A percentile compares a stretch with the other conserved stretches of the same genome.
Conservation (phyloP, 53 echinoderm and acorn worm genomes). For the Luidia sarsii region DNA sequence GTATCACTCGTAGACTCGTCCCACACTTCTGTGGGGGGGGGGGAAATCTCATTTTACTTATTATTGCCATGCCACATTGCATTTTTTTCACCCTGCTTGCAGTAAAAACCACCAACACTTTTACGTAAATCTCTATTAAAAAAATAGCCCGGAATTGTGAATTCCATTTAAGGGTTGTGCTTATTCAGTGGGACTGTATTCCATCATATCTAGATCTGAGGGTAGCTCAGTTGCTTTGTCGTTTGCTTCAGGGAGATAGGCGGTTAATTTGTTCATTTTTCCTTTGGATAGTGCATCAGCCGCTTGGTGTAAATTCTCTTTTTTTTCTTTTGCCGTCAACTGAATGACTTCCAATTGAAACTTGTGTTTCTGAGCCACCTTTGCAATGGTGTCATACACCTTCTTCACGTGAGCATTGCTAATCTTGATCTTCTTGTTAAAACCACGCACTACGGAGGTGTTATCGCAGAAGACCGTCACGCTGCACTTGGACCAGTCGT, state of each 20-base stretch:
- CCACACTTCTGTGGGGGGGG: no score
- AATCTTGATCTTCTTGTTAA: background rate
- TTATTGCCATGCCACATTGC: no score
- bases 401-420: background rate
- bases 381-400: background rate
- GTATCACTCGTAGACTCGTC: no score
- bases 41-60: no score
- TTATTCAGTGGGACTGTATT: background rate
- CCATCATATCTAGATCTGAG: background rate
- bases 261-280: background rate
- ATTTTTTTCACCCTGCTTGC: no score
- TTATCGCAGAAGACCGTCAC: constrained; percentile 7
- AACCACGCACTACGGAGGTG: background rate
- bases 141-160: no score
- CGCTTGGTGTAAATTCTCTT: background rate
- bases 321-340: background rate
- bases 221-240: background rate
- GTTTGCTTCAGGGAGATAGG: background rate
- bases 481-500: background rate
- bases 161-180: no score
- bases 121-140: no score
- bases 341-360: background rate
- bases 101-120: no score
- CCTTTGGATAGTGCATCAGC: constrained; percentile 28
- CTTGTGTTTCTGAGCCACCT: background rate